phyloP scores from a whole-genome alignment of 2,113 vertebrate species.

The Cariama cristata region DNA sequence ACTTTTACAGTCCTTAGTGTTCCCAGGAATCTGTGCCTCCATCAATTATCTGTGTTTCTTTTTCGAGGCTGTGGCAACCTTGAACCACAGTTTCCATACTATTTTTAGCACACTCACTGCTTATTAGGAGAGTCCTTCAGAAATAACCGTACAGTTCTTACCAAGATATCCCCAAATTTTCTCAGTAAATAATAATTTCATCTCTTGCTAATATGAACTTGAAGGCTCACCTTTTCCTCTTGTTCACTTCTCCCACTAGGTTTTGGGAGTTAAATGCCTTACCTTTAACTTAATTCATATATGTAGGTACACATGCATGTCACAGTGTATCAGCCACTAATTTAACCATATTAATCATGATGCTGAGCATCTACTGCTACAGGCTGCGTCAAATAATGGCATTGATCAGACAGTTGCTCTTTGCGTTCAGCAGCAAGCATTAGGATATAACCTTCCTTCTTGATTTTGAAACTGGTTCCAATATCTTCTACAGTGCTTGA shows the following conservation, averaged over 20 bases:
- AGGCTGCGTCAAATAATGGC: not conserved
- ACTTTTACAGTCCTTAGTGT: slow-evolving; percentile 2
- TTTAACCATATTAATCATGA: not conserved
- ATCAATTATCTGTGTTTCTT: slow-evolving; percentile 27
- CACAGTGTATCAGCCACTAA: not conserved
- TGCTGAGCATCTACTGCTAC: not conserved
- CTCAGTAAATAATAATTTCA: not conserved
- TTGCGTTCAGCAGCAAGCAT: not conserved
- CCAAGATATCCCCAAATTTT: not conserved
- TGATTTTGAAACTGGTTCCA: not conserved
- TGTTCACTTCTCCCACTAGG: not conserved
- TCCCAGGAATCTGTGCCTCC: slow-evolving; percentile 25
- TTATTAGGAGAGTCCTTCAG: not conserved
- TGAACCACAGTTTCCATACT: not conserved
- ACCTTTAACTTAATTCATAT: not conserved
- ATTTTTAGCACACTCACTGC: not conserved
- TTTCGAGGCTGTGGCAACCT: slow-evolving; percentile 4
- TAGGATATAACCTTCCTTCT: not conserved
- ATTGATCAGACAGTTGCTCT: not conserved
- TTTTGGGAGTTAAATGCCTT: not conserved
- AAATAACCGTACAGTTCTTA: not conserved
- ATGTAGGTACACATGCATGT: not conserved
- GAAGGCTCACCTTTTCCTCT: not conserved
- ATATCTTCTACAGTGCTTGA: not conserved
- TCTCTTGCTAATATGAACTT: not conserved